Evolutionary conservation across 2,113 vertebrate species (phyloP).

Genomic region (Antechinus flavipes): DNA sequence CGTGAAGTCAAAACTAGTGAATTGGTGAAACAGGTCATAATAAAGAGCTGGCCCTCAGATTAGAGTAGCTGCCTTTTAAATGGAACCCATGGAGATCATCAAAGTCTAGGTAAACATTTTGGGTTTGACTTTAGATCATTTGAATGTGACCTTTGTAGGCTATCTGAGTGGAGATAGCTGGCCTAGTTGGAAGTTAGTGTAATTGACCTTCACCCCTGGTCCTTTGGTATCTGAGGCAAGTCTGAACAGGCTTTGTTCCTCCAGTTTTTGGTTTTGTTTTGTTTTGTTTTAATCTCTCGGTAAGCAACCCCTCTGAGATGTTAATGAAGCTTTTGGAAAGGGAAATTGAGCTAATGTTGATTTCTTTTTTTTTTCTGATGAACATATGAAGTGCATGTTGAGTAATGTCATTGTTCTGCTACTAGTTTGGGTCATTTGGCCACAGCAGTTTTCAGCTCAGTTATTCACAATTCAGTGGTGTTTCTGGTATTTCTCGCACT

Average conservation of each 20-base stretch:
- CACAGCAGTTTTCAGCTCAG: conserved; percentile 17
- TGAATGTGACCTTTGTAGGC: conserved; percentile 30
- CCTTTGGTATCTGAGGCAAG: conserved; percentile 27
- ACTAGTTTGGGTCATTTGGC: not conserved
- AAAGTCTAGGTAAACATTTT: conserved; percentile 50
- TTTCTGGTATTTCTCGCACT: conserved; percentile 23
- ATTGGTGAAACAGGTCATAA: conserved; percentile 60
- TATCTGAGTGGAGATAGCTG: conserved; percentile 43
- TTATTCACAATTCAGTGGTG: not conserved
- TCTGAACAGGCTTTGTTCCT: conserved; percentile 30
- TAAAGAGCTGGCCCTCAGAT: conserved; percentile 62
- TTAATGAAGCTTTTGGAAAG: conserved; percentile 35
- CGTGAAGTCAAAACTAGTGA: conserved; percentile 39
- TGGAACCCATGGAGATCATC: conserved; percentile 51
- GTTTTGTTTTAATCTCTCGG: conserved; percentile 35
- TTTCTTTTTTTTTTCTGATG: not conserved
- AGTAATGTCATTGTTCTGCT: not conserved
- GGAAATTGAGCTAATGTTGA: not conserved
- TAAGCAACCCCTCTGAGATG: conserved; percentile 46
- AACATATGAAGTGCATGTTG: not conserved
- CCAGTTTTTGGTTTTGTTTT: not conserved
- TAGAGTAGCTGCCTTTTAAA: conserved; percentile 40
- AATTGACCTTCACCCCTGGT: conserved; percentile 24
- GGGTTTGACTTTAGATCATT: conserved; percentile 39
- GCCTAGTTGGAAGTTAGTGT: conserved; percentile 19